Percentiles rank a stretch among this genome's conserved stretches.
phyloP scores from a whole-genome alignment of 1,140 invertebrate species.

The Euschistus heros region DNA sequence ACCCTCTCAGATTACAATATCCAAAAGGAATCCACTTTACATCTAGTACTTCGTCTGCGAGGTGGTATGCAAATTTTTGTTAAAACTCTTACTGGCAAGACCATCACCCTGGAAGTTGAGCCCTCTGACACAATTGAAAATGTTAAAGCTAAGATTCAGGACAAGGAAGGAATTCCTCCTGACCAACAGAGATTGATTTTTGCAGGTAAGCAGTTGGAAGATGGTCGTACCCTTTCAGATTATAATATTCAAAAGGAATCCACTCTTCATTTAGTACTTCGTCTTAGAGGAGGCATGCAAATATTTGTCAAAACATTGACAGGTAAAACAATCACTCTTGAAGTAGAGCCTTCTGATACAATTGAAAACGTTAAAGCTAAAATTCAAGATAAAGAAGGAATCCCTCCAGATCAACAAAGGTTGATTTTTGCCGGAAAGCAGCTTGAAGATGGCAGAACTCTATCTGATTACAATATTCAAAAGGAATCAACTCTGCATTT shows the following conservation, averaged over 20 bases:
- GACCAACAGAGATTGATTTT: too few relatives aligned
- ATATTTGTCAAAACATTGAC: slow-evolving; percentile 53
- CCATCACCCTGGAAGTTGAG: too few relatives aligned
- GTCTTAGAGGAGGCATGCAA: too few relatives aligned
- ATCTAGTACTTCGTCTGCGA: slow-evolving; percentile 79
- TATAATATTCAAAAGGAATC: slow-evolving; percentile 30
- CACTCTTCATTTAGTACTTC: too few relatives aligned
- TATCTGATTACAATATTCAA: slow-evolving; percentile 88
- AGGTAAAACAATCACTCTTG: slow-evolving; percentile 45
- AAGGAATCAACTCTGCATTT: slow-evolving; percentile 88
- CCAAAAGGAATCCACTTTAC: slow-evolving; percentile 84
- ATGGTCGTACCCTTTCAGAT: slow-evolving; percentile 56
- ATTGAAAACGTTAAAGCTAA: too few relatives aligned
- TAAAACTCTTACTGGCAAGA: too few relatives aligned
- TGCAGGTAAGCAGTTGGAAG: slow-evolving; percentile 53
- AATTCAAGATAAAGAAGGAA: too few relatives aligned
- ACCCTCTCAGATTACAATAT: slow-evolving; percentile 88
- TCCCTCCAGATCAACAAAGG: not conserved
- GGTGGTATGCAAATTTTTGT: slow-evolving; percentile 54
- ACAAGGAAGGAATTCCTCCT: too few relatives aligned
- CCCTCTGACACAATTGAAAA: too few relatives aligned
- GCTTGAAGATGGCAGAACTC: slow-evolving; percentile 60
- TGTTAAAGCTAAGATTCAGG: too few relatives aligned
- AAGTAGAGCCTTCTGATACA: too few relatives aligned
- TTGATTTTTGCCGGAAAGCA: slow-evolving; percentile 47